Percentiles rank a stretch among this genome's conserved stretches.
Evolutionary conservation across 2,113 vertebrate genomes (phyloP).

Genomic region (Noctilio leporinus): DNA sequence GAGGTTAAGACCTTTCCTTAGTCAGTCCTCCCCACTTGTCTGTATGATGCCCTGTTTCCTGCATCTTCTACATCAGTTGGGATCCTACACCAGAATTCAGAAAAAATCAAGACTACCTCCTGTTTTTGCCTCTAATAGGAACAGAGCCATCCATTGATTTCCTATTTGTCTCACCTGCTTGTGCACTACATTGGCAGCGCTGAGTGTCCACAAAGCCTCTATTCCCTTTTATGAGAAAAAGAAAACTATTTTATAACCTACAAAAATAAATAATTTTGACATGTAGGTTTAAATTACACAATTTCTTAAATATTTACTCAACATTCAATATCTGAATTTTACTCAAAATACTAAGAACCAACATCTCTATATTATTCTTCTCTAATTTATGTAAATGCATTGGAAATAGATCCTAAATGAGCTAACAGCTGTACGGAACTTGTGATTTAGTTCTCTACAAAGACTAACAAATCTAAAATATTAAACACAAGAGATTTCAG

Average conservation of each 20-base stretch:
- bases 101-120: background rate
- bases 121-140: background rate
- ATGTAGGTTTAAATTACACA: background rate
- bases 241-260: background rate
- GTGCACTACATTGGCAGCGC: background rate
- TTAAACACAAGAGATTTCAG: background rate
- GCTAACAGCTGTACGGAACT: background rate
- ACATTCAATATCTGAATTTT: background rate
- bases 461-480: slow-evolving; percentile 7
- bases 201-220: background rate
- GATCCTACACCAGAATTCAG: background rate
- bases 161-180: background rate
- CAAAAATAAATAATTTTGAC: background rate
- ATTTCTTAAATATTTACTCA: slow-evolving; percentile 7
- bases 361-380: background rate
- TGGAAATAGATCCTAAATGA: background rate
- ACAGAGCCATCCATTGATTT: background rate
- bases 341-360: background rate
- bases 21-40: background rate
- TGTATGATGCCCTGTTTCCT: background rate
- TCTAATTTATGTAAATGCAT: background rate
- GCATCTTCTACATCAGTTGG: background rate
- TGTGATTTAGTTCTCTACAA: slow-evolving; percentile 23
- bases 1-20: background rate
- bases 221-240: background rate